A percentile compares a stretch with the other conserved stretches of the same genome.
These are phyloP conservation scores for Micronisus gabar DNA, from an alignment of 2,113 vertebrate species.

Conservation along the genomic window DNA sequence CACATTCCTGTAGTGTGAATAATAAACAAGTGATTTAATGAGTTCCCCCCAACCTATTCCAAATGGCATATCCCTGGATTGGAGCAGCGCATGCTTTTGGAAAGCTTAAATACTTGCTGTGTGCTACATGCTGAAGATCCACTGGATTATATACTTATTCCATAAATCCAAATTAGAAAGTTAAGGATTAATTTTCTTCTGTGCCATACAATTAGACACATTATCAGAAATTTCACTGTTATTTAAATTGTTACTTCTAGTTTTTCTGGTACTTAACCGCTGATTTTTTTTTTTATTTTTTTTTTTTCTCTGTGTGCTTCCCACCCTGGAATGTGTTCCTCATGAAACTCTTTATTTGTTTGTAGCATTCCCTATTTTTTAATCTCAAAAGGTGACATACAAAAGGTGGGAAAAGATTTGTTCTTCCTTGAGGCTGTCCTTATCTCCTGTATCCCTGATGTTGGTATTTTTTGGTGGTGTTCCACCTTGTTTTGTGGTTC, in stretches of 20 bases:
- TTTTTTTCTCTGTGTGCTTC: background rate
- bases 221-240: background rate
- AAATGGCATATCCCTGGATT: background rate
- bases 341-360: background rate
- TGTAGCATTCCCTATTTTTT: background rate
- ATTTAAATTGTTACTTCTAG: background rate
- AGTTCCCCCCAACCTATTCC: background rate
- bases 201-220: background rate
- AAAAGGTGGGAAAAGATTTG: background rate
- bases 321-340: background rate
- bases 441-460: background rate
- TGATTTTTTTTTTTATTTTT: background rate
- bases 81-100: background rate
- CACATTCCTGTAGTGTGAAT: constrained; percentile 42
- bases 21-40: constrained; percentile 59
- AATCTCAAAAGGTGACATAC: background rate
- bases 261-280: background rate
- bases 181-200: background rate
- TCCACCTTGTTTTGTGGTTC: background rate
- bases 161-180: background rate
- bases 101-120: background rate
- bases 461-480: background rate
- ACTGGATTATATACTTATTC: background rate
- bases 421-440: background rate
- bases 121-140: background rate